A percentile compares a stretch with the other conserved stretches of the same genome.
These are phyloP conservation scores for Priocnemis perturbator DNA, from an alignment of 2,888 invertebrate species.

Conservation along the genomic window DNA sequence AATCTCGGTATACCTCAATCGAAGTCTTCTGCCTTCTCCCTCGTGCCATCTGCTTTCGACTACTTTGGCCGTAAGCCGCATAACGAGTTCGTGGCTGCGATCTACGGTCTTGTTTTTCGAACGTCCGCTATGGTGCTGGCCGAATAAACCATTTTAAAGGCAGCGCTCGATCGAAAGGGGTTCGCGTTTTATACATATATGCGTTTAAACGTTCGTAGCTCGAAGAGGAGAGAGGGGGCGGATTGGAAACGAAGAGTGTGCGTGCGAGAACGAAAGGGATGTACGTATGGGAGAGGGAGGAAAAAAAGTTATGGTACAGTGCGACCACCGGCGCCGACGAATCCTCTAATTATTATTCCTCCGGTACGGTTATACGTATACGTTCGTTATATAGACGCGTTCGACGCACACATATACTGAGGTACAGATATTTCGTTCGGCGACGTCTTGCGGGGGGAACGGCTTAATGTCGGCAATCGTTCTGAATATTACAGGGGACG, in stretches of 20 bases:
- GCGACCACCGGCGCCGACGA: constrained; percentile 53
- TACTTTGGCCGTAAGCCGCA: constrained; percentile 4
- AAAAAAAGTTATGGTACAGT: constrained; percentile 31
- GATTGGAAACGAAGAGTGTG: neutral
- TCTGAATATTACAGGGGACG: constrained; percentile 44
- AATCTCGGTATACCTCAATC: neutral
- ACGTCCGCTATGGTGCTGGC: constrained; percentile 5
- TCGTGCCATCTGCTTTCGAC: neutral
- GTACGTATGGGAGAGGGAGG: constrained; percentile 1
- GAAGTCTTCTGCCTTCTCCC: neutral
- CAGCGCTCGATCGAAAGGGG: neutral
- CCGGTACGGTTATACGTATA: constrained; percentile 30
- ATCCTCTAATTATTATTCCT: constrained; percentile 56
- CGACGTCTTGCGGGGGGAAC: constrained; percentile 31
- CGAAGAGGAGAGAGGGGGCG: neutral
- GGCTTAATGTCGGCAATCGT: constrained; percentile 52
- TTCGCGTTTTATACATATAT: neutral
- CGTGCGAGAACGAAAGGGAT: constrained; percentile 7
- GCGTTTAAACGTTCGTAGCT: neutral
- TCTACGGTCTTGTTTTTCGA: constrained; percentile 7
- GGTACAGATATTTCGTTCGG: constrained; percentile 36
- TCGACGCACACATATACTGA: constrained; percentile 20
- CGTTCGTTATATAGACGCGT: constrained; percentile 6
- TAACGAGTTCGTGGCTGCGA: constrained; percentile 5
- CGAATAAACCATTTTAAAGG: constrained; percentile 19